phyloP scores from a whole-genome alignment of 2,113 vertebrate genomes.

The Phalacrocorax aristotelis region DNA sequence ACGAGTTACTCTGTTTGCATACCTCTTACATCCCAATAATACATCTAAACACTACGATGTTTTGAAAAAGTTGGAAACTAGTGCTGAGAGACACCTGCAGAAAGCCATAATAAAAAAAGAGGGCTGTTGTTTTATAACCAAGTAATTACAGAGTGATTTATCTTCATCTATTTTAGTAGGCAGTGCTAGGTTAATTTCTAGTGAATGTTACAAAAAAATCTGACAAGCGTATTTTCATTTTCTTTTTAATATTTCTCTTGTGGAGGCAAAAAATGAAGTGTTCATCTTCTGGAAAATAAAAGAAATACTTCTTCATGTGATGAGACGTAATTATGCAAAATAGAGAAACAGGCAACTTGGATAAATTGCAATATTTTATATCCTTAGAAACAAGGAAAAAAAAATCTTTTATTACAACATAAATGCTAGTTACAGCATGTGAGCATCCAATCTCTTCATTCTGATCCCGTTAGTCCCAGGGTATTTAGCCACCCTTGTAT shows the following conservation, averaged over 20 bases:
- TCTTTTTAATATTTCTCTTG: neutral
- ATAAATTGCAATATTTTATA: neutral
- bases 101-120: neutral
- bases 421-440: neutral
- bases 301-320: neutral
- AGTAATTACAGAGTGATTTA: neutral
- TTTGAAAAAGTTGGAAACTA: neutral
- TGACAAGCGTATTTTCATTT: neutral
- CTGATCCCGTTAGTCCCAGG: neutral
- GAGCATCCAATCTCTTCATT: neutral
- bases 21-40: neutral
- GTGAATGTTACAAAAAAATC: neutral
- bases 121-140: neutral
- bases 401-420: neutral
- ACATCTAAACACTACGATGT: neutral
- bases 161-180: neutral
- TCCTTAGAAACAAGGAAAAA: neutral
- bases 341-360: neutral
- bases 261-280: neutral
- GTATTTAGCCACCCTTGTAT: neutral
- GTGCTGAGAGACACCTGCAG: neutral
- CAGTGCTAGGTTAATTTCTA: neutral
- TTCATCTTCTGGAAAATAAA: neutral
- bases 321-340: neutral
- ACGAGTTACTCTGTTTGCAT: neutral